Evolutionary conservation across 2,113 vertebrate genomes (phyloP), one percentile per base, ranked within the genome.

Genomic region (Synchiropus splendidus): DNA sequence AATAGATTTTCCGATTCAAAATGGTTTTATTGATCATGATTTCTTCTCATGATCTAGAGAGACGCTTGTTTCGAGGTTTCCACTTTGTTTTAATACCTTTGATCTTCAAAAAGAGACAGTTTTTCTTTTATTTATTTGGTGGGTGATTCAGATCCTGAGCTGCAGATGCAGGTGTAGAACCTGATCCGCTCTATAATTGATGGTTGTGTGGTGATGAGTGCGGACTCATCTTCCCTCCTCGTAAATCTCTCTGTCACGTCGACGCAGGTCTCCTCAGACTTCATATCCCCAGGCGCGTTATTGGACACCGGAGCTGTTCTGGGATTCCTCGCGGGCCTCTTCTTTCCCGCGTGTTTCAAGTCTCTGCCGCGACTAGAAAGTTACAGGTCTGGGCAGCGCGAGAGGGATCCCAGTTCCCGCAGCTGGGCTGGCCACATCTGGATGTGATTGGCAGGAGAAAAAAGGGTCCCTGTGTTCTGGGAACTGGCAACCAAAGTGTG

Each of bases 361-460:
- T 47, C 36, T 47, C 18, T 16, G 45, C 16, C 34, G 18, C 3
- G 18, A 6, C n/a, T 15, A 18, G n/a, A 14, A 30, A 30, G 40
- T 42, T 42, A 18, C 27, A 21, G 39, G 17, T 13, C 27, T 41
- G 8, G 12, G 39, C 6, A 41, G 17, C 17, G 39, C 21, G 18
- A 13, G 40, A 42, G 33, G 42, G 56, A 74, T 69, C 41, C 36
- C 39, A 69, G 72, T 64, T 73, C 51, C 60, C 69, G 42, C 53
- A 78, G 54, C 61, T 61, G 67, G 79, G 57, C 70, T 47, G 64
- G 62, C 51, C 76, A 79, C 80, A 84, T 84, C 81, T 85, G 81
- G 70, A 77, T 82, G 49, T 72, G 64, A 82, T 83, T 83, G 81
- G 75, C 68, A 69, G 50, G 33, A 58, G 66, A 61, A 78, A 75